Evolutionary conservation across 2,113 vertebrate genomes (phyloP), one percentile per base, ranked within the genome.

Genomic region (Misgurnus anguillicaudatus): DNA sequence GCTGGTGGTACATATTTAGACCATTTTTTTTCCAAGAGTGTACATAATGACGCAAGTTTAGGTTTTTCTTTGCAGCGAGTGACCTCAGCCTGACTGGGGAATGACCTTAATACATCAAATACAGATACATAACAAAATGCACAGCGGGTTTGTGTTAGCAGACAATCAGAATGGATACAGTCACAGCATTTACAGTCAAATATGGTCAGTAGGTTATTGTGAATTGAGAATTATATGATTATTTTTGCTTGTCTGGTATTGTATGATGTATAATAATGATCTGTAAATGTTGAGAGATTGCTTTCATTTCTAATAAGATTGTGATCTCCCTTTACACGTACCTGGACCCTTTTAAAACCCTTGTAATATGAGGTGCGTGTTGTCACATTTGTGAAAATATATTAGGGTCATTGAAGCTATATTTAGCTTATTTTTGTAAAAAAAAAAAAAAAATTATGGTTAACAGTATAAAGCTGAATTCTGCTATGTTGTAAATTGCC

Each of bases 381-480:
- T 41, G 38, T 72, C 51, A 19, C 0, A 0, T 60, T 24, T 58
- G 36, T 73, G 39, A 58, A 75, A 39, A 80, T 19, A 24, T 24
- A 17, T 2, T 11, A 65, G 60, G 19, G 58, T 13, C 65, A 16
- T 17, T 73, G 24, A 86, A 80, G 83, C 53, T 77, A 82, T 16
- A 16, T 90, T 88, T 91, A 90, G 90, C 91, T 91, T 91, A 91
- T 68, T 74, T 82, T 68, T 91, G 65, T 89, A 90, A 87, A 48
- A 71, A 70, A 68, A 79, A 87, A 80, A 72, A 36, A 38, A 42
- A 51, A 19, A 53, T 39, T 51, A 14, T 38, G 19, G 75, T 77
- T 67, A 55, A 69, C 53, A 80, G 81, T 78, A 76, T 3, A 47
- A 11, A 24, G 36, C 62, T 21, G 73, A 77, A 72, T 86, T 51